Evolutionary conservation across 2,113 vertebrate genomes (phyloP).

Genomic region (Trinectes maculatus): DNA sequence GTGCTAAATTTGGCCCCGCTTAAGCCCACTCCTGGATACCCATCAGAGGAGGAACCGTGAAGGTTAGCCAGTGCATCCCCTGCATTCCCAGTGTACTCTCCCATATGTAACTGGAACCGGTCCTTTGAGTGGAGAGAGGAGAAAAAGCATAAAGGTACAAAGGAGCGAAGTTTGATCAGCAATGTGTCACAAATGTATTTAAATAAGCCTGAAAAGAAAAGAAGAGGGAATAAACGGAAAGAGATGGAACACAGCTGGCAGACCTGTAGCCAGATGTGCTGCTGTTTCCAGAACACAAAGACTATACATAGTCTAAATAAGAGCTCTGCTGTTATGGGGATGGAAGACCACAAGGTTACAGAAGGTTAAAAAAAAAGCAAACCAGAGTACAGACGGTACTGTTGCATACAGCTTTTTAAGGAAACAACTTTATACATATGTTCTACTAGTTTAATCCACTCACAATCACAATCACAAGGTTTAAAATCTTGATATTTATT

Average conservation of each 20-base stretch:
- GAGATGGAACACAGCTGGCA: background rate
- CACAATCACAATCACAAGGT: no score
- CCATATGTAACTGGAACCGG: conserved; percentile 70
- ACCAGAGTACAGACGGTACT: no score
- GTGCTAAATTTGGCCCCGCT: conserved; percentile 69
- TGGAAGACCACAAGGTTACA: background rate
- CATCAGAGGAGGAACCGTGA: background rate
- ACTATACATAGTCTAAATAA: conserved; percentile 55
- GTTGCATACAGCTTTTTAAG: no score
- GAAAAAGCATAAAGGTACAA: no score
- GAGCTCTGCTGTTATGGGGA: conserved; percentile 40
- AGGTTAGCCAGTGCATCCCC: conserved; percentile 43
- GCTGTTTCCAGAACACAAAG: conserved; percentile 4
- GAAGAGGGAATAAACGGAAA: background rate
- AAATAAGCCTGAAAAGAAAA: no score
- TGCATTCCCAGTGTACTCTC: conserved; percentile 61
- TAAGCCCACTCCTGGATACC: background rate
- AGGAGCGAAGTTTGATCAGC: no score
- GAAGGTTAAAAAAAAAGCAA: conserved; percentile 1
- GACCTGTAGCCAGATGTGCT: background rate
- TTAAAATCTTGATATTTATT: background rate
- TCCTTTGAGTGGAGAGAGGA: conserved; percentile 41
- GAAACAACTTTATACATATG: no score
- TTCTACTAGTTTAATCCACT: no score
- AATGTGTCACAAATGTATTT: no score